These are phyloP conservation scores for Ennomos erosarius DNA, from an alignment of 2,888 invertebrate species.

Conservation along the genomic window DNA sequence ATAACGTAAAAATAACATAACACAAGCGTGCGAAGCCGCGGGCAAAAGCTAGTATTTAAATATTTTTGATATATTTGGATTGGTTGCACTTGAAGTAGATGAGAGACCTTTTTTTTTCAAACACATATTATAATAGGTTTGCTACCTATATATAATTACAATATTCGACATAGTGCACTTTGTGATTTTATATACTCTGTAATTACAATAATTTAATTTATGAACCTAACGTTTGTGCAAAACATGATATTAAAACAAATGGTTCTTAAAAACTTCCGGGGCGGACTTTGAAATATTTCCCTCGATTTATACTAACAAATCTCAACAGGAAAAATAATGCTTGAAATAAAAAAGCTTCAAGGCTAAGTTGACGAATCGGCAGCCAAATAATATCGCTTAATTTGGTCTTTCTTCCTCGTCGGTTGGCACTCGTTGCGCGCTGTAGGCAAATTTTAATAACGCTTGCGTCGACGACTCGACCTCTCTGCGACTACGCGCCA, in stretches of 20 bases:
- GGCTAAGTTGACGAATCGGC: conserved; percentile 61
- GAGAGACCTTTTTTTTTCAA: no score
- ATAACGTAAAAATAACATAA: no score
- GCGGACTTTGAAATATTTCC: conserved; percentile 20
- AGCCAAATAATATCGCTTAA: conserved; percentile 70
- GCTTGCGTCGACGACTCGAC: conserved; percentile 66
- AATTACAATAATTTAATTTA: no score
- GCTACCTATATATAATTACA: no score
- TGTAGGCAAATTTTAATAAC: conserved; percentile 78
- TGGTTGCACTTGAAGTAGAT: no score
- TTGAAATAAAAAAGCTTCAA: conserved; percentile 38
- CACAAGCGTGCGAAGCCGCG: no score
- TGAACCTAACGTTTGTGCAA: conserved; percentile 11
- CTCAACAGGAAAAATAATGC: conserved; percentile 25
- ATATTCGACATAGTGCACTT: no score
- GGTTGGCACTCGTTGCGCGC: conserved; percentile 63
- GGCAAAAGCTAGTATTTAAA: no score
- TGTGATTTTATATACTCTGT: no score
- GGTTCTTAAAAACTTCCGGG: conserved; percentile 11
- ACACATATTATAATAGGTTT: no score
- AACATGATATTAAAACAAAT: not conserved
- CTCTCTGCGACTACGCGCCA: conserved; percentile 66
- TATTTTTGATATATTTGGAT: no score
- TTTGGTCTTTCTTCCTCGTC: conserved; percentile 67
- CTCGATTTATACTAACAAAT: conserved; percentile 23